Base-by-base conservation (phyloP, 1,140 invertebrate species). In the Stegodyphus dumicola region DNA sequence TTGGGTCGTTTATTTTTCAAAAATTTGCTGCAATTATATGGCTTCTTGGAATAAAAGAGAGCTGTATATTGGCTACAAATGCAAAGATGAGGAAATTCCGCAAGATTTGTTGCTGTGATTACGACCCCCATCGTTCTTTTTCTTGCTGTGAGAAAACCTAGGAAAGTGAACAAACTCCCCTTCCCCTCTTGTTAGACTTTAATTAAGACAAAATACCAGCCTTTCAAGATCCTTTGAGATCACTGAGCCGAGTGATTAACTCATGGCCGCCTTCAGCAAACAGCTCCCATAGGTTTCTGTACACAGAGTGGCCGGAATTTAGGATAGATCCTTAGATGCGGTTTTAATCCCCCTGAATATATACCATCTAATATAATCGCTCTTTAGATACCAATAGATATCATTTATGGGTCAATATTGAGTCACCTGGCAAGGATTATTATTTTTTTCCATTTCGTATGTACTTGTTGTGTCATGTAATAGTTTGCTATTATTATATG, bases 161-260 rank as follows among this genome's bases (percentile, higher is more conserved):
- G 69, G 69, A 74, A 71, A 53, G 13, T 48, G 71, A 74, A 74
- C 71, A 74, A 74, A 74, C 52, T 74, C 51, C 71, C 71, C 74
- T 76, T 76, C 52, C 56, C 18, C 52, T 73, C 70, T 73, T 73
- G 52, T 52, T 52, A 18, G 60, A 75, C 80, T 83, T 83, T 75
- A 83, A 83, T 83, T 83, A 83, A 83, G 80, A 83, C 80, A 83
- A 75, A 83, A 83, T 81, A 74, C 77, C 77, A 49, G 13, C 69
- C 78, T 56, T 67, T 53, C 17, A 51, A 53, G 79, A 81, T 74
- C 70, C 56, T 81, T 83, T 48, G 71, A 64, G 80, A 83, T 67
- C 78, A 80, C 15, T 80, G 78, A 18, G 54, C 69, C 78, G 78
- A 54, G 80, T 83, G 80, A 83, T 83, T 83, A 83, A 83, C 51